A percentile compares a stretch with the other conserved stretches of the same genome.
phyloP scores from a whole-genome alignment of 2,888 invertebrate species.

The Chirona hameri region DNA sequence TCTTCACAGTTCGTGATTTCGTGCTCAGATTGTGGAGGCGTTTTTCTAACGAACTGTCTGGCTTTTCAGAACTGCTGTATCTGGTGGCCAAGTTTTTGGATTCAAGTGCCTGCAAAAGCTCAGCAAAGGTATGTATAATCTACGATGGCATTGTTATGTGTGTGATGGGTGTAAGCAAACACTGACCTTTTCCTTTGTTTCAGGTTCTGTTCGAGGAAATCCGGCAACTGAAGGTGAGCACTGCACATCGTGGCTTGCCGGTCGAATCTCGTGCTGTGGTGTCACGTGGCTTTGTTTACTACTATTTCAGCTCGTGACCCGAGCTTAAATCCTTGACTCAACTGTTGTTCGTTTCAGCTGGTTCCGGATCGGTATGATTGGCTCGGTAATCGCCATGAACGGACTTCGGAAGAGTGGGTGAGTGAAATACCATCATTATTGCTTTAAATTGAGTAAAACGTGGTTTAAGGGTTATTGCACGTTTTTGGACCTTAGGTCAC shows the following conservation, averaged over 20 bases:
- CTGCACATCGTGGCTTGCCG: conserved; percentile 33
- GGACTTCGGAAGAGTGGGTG: conserved; percentile 66
- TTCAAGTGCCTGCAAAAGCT: conserved; percentile 38
- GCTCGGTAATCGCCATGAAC: conserved; percentile 78
- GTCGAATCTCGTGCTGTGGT: conserved; percentile 34
- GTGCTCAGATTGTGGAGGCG: conserved; percentile 31
- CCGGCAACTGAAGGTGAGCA: conserved; percentile 38
- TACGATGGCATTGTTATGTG: background rate
- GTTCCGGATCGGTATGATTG: conserved; percentile 86
- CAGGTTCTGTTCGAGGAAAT: conserved; percentile 39
- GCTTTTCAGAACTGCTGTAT: conserved; percentile 39
- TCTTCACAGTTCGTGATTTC: no score
- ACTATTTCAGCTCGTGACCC: conserved; percentile 32
- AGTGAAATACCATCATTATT: conserved; percentile 31
- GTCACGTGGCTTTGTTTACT: conserved; percentile 39
- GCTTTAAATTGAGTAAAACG: background rate
- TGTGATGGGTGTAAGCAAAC: background rate
- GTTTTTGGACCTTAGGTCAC: background rate
- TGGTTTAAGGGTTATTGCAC: background rate
- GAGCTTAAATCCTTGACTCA: background rate
- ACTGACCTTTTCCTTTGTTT: conserved; percentile 32
- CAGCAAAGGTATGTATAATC: conserved; percentile 37
- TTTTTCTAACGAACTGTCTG: conserved; percentile 34
- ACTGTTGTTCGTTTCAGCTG: conserved; percentile 49
- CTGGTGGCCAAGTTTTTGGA: conserved; percentile 39